Evolutionary conservation across 2,797 vertebrate species (phyloP), one percentile per base, ranked within the genome.

Genomic region (Buceros bicornis): DNA sequence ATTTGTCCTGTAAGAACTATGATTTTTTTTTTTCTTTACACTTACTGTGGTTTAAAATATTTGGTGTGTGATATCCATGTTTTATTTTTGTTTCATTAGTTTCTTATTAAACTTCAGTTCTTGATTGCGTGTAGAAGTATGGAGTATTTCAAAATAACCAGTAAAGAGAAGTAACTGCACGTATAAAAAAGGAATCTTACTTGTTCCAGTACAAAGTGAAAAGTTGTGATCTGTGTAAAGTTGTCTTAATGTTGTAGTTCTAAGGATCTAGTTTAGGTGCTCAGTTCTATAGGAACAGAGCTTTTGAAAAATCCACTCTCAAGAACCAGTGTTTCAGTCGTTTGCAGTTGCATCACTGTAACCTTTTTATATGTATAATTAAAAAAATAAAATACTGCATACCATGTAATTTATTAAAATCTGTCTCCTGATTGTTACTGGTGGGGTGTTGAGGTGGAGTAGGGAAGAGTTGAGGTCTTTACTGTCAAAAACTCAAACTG

Each of bases 381-480:
- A 11, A 33, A 37, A 62, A 71, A 31, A 19, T 5, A 47, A 45
- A 47, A 61, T 3, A 13, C 1, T 20, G 0, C 5, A 5, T 82
- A 13, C 24, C 2, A 3, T 33, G 7, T 65, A 28, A 43, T 54
- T 78, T 78, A 26, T 56, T 65, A 35, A 15, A 51, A 29, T 51
- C 13, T 77, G 33, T 56, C 17, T 2, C 3, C 33, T 67, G 17
- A 10, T 76, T 61, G 25, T 60, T 82, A 42, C 10, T 81, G 65
- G 4, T 3, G 3, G 10, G 5, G 0, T 11, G 5, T 50, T 71
- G 60, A 76, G 24, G 35, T 73, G 22, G 43, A 56, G 13, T 56
- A 9, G 25, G 28, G 14, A 43, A 70, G 28, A 56, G 22, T 33
- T 81, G 42, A 37, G 13, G 20, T 67, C 25, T 33, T 43, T n/a